A percentile compares a stretch with the other conserved stretches of the same genome.
These are phyloP conservation scores for Eilema griseolum DNA, from an alignment of 2,888 invertebrate genomes.

Conservation along the genomic window DNA sequence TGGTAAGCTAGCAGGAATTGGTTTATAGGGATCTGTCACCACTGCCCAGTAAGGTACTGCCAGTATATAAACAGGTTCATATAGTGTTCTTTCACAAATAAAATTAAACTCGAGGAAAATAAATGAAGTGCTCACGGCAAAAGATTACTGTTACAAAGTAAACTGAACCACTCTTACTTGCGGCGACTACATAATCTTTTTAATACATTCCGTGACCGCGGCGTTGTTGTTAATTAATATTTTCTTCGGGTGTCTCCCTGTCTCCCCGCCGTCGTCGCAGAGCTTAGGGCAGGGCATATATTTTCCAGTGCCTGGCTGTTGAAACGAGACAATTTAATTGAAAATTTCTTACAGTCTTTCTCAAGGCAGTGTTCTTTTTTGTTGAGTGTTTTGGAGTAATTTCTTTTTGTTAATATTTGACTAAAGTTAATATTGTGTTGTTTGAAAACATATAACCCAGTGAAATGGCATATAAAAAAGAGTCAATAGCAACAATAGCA, in stretches of 20 bases:
- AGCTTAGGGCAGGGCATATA: conserved; percentile 13
- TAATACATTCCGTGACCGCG: conserved; percentile 29
- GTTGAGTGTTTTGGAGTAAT: neutral
- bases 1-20: no score
- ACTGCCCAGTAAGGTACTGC: no score
- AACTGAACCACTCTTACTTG: neutral
- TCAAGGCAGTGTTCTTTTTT: neutral
- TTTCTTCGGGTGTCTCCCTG: conserved; percentile 25
- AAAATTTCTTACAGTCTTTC: neutral
- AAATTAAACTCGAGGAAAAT: neutral
- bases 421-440: no score
- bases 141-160: conserved; percentile 11
- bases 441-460: no score
- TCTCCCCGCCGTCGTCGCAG: conserved; percentile 22
- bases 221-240: conserved; percentile 31
- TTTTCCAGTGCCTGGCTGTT: conserved; percentile 11
- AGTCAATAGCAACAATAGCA: no score
- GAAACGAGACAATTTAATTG: conserved; percentile 8
- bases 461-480: no score
- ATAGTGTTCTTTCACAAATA: neutral
- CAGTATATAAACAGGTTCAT: no score
- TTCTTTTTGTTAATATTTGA: neutral
- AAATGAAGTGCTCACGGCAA: neutral
- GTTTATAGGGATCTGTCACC: no score
- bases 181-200: conserved; percentile 16